Evolutionary conservation across 2,888 invertebrate species (phyloP).

Genomic region (Andrena chrysosceles): DNA sequence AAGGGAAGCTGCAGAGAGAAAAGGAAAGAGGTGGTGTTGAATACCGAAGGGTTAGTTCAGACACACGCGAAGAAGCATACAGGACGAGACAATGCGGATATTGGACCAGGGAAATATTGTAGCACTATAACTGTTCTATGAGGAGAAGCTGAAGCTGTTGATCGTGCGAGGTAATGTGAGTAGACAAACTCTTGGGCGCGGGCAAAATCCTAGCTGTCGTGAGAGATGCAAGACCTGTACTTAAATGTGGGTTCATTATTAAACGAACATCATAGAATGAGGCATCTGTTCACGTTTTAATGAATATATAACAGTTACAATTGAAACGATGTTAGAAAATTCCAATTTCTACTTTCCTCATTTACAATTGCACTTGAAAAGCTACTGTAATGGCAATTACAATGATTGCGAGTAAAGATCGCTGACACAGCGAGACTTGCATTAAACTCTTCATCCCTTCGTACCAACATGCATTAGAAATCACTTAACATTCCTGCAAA

Average conservation of each 20-base stretch:
- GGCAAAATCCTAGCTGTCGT: conserved; percentile 71
- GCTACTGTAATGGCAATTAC: too few relatives aligned
- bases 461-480: too few relatives aligned
- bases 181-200: conserved; percentile 75
- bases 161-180: conserved; percentile 75
- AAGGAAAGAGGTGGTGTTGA: conserved; percentile 32
- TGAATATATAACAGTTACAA: not conserved
- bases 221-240: conserved; percentile 58
- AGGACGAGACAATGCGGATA: conserved; percentile 81
- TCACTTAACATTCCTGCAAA: too few relatives aligned
- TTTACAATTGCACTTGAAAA: not conserved
- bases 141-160: conserved; percentile 39
- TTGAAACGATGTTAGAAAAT: too few relatives aligned
- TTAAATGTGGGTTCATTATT: conserved; percentile 46
- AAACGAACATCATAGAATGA: conserved; percentile 23
- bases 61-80: conserved; percentile 76
- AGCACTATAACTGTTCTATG: conserved; percentile 79
- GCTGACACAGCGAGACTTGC: too few relatives aligned
- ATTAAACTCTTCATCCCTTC: too few relatives aligned
- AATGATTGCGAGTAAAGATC: too few relatives aligned
- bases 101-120: conserved; percentile 78
- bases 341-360: too few relatives aligned
- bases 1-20: not conserved
- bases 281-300: conserved; percentile 37
- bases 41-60: conserved; percentile 74